Evolutionary conservation across 2,113 vertebrate genomes (phyloP).

Genomic region (Aphyosemion australe): DNA sequence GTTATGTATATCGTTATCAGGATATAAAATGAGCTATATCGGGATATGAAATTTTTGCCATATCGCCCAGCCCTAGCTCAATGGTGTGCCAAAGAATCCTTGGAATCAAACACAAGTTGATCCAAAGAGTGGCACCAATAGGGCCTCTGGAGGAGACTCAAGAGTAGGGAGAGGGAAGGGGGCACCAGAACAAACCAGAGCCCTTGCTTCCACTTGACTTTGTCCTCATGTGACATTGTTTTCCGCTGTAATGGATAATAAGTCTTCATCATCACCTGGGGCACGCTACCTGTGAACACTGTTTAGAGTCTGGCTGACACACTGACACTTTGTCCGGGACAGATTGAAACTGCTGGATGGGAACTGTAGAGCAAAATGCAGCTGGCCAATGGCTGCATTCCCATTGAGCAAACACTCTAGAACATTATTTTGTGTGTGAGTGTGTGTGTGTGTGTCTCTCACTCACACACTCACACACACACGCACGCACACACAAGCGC

Average conservation of each 20-base stretch:
- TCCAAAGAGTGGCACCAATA: constrained; percentile 61
- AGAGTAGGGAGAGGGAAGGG: constrained; percentile 32
- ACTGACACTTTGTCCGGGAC: constrained; percentile 47
- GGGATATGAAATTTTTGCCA: too few species aligned
- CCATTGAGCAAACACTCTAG: constrained; percentile 17
- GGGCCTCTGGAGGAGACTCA: constrained; percentile 66
- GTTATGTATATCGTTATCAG: too few species aligned
- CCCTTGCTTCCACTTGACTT: constrained; percentile 39
- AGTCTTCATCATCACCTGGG: constrained; percentile 48
- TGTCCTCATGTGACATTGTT: constrained; percentile 46
- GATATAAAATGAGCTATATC: too few species aligned
- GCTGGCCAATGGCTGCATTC: constrained; percentile 41
- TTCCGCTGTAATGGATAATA: constrained; percentile 31
- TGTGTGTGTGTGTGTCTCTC: too few species aligned
- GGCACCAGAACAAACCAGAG: constrained; percentile 5
- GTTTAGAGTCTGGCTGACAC: constrained; percentile 36
- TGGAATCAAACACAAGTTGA: constrained; percentile 71
- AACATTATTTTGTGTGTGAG: too few species aligned
- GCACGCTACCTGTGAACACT: constrained; percentile 48
- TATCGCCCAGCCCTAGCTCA: too few species aligned
- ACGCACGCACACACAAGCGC: too few species aligned
- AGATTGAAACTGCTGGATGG: constrained; percentile 55
- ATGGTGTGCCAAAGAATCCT: constrained; percentile 60
- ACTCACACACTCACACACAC: too few species aligned
- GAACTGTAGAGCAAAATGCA: constrained; percentile 53